Base-by-base conservation (phyloP, 2,888 invertebrate species). In the Pelosia muscerda region DNA sequence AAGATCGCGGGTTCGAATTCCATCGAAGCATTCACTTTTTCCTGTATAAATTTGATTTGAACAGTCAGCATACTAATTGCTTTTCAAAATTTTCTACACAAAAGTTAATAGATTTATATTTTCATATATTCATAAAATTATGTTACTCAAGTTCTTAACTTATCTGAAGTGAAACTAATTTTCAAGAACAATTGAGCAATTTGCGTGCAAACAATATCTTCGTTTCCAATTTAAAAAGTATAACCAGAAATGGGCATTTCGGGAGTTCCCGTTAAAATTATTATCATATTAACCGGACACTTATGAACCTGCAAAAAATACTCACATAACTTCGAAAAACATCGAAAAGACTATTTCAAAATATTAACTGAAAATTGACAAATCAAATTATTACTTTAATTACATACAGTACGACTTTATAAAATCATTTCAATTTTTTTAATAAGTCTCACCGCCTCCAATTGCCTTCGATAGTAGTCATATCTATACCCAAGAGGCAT, bases 401-500 rank as follows among this genome's bases (percentile, higher is more conserved):
- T 13, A 4, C 15, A 15, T 13, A 19, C 15, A 19, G 3, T 6
- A 19, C 6, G 0, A 42, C n/a, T n/a, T 49, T 19, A 42, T 38
- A 4, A 42, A 11, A 19, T 19, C 6, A 55, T 55, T 55, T 3
- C 6, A 55, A 15, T 26, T 8, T 25, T 11, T 25, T 10, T 13
- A 15, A 15, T 55, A 25, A 15, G 15, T 23, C 5, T 55, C 6
- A 25, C 6, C 2, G 55, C 5, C 15, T 55, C 8, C 11, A 25
- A 25, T 55, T 55, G 26, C 3, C 42, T n/a, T 15, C 26, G 28
- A 56, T 56, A 53, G 9, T 31, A 53, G 19, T 23, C 28, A 42
- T 60, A 66, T 63, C 55, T 49, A 60, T 70, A 56, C 10, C 19
- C 42, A 56, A 23, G 15, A 31, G 57, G 56, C 54, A 62, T 74